Percentiles rank a stretch among this genome's conserved stretches.
Evolutionary conservation across 2,888 invertebrate species (phyloP).

Genomic region (Volucella bombylans): DNA sequence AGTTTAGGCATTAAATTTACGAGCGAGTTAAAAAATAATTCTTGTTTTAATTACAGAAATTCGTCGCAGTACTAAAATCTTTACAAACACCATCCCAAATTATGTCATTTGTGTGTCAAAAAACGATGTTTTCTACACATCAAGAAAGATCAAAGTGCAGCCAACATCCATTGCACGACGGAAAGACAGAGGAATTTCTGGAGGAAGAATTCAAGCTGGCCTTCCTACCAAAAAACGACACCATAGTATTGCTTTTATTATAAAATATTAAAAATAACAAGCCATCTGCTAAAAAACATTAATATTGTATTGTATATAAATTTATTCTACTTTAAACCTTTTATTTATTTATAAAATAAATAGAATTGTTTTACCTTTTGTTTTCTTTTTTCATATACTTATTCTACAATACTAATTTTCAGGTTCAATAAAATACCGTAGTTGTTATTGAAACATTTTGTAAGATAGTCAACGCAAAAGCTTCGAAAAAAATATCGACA

Average conservation of each 20-base stretch:
- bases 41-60: not conserved
- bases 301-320: not conserved
- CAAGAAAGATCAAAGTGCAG: not conserved
- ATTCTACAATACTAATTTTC: too few species aligned
- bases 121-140: not conserved
- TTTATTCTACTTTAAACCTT: not conserved
- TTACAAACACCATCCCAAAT: constrained; percentile 11
- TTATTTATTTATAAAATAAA: too few species aligned
- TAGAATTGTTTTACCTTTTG: too few species aligned
- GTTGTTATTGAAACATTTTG: too few species aligned
- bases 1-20: constrained; percentile 1
- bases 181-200: constrained; percentile 17
- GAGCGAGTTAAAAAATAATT: not conserved
- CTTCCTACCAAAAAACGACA: constrained; percentile 1
- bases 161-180: constrained; percentile 4
- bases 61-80: not conserved
- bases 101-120: constrained; percentile 8
- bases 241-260: constrained; percentile 9
- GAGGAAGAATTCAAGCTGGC: constrained; percentile 9
- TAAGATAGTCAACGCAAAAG: too few species aligned
- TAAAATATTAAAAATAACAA: constrained; percentile 1
- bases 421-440: too few species aligned
- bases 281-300: constrained; percentile 6
- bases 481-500: too few species aligned
- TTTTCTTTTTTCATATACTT: too few species aligned